phyloP scores from a whole-genome alignment of 35 echinoderm and acorn worm species.

The Hemicentrotus pulcherrimus region DNA sequence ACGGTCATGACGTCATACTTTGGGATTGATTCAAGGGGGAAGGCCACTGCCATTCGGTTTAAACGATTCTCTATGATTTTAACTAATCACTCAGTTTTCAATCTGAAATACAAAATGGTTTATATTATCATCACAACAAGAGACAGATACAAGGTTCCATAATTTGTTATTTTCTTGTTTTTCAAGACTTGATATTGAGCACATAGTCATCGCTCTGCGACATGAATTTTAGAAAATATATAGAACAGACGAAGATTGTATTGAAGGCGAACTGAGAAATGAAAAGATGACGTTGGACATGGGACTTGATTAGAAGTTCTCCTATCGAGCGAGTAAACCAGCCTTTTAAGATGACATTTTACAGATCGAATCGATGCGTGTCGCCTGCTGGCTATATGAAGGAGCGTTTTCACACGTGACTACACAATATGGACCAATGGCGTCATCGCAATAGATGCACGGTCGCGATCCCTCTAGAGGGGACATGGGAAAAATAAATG shows the following conservation, averaged over 20 bases:
- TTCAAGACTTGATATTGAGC: no score
- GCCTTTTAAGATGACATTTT: neutral
- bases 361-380: neutral
- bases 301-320: neutral
- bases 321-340: neutral
- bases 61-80: no score
- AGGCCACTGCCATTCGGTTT: neutral
- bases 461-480: neutral
- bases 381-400: neutral
- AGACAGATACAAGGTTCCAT: no score
- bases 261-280: neutral
- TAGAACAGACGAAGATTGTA: neutral
- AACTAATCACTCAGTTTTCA: no score
- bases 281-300: neutral
- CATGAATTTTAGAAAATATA: neutral
- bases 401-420: neutral
- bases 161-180: no score
- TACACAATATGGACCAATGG: neutral
- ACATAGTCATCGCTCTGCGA: neutral
- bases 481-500: neutral
- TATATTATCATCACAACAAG: no score
- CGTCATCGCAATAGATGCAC: neutral
- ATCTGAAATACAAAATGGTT: no score
- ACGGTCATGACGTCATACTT: neutral
- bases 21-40: neutral